phyloP scores from a whole-genome alignment of 92 coral and sea anemone genomes.

The Palythoa grandiflora region DNA sequence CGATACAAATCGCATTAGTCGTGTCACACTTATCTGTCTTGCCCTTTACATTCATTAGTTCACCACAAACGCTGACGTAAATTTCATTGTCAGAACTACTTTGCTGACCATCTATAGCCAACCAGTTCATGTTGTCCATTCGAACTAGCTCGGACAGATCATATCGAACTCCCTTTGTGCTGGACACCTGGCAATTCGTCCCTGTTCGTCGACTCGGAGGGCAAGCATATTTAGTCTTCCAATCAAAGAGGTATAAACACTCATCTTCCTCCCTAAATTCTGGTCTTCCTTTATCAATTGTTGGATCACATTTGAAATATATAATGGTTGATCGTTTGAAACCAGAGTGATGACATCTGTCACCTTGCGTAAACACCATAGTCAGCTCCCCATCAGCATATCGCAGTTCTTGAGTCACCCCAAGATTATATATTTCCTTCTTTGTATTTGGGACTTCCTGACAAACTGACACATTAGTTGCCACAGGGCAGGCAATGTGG shows the following conservation, averaged over 20 bases:
- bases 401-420: slow-evolving; percentile 70
- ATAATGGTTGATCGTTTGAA: slow-evolving; percentile 80
- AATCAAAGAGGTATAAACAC: slow-evolving; percentile 89
- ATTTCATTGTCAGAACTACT: slow-evolving; percentile 69
- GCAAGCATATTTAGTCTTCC: slow-evolving; percentile 91
- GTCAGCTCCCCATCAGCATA: slow-evolving; percentile 89
- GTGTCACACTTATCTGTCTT: slow-evolving; percentile 67
- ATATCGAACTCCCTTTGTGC: slow-evolving; percentile 62
- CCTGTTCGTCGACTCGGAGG: slow-evolving; percentile 95
- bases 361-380: slow-evolving; percentile 77
- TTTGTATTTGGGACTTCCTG: slow-evolving; percentile 64
- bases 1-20: slow-evolving; percentile 79
- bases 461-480: slow-evolving; percentile 79
- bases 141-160: slow-evolving; percentile 90
- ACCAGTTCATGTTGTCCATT: slow-evolving; percentile 69
- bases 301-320: slow-evolving; percentile 79
- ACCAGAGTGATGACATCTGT: slow-evolving; percentile 67
- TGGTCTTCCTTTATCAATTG: slow-evolving; percentile 71
- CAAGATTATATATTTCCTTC: slow-evolving; percentile 63
- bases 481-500: slow-evolving; percentile 67
- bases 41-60: slow-evolving; percentile 26
- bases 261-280: slow-evolving; percentile 66
- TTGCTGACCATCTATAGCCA: slow-evolving; percentile 80
- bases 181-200: slow-evolving; percentile 75
- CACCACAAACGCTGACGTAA: slow-evolving; percentile 89